Conservation (phyloP, 2,797 vertebrate genomes). For the Melanotaenia maccullochi region DNA sequence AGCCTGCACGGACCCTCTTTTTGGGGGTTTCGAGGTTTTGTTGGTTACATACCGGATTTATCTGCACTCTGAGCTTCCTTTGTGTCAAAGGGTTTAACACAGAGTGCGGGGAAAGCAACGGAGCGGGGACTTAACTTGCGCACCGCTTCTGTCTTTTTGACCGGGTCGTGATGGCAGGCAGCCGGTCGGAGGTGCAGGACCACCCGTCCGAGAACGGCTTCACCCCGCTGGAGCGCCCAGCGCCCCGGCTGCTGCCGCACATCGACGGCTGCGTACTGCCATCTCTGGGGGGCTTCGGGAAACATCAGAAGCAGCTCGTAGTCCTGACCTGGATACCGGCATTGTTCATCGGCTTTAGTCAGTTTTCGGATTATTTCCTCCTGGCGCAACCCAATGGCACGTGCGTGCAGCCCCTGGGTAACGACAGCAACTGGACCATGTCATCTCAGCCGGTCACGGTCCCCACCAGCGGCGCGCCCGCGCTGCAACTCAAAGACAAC, state of each 20-base stretch:
- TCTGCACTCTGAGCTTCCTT: constrained; percentile 61
- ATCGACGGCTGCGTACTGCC: constrained; percentile 92
- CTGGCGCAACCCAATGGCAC: constrained; percentile 90
- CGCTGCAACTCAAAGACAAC: constrained; percentile 49
- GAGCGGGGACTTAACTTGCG: constrained; percentile 42
- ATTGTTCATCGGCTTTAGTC: constrained; percentile 94
- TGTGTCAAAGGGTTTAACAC: constrained; percentile 72
- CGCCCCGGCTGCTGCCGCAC: constrained; percentile 85
- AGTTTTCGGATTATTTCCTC: constrained; percentile 96
- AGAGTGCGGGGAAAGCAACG: constrained; percentile 50
- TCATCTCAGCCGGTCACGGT: constrained; percentile 33
- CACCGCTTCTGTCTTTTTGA: constrained; percentile 61
- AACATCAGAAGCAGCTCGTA: constrained; percentile 90
- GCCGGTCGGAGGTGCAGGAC: constrained; percentile 78
- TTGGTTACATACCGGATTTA: constrained; percentile 41
- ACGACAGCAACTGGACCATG: constrained; percentile 74
- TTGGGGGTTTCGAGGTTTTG: constrained; percentile 26
- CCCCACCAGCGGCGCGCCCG: constrained; percentile 37
- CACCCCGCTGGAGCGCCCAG: constrained; percentile 73
- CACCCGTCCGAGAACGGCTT: constrained; percentile 83
- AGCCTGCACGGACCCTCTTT: constrained; percentile 24
- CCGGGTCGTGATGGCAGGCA: constrained; percentile 79
- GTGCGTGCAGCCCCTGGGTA: constrained; percentile 81
- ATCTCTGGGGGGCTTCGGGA: constrained; percentile 91
- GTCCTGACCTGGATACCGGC: constrained; percentile 96